phyloP scores from a whole-genome alignment of 1,140 invertebrate species.

The Sitodiplosis mosellana region DNA sequence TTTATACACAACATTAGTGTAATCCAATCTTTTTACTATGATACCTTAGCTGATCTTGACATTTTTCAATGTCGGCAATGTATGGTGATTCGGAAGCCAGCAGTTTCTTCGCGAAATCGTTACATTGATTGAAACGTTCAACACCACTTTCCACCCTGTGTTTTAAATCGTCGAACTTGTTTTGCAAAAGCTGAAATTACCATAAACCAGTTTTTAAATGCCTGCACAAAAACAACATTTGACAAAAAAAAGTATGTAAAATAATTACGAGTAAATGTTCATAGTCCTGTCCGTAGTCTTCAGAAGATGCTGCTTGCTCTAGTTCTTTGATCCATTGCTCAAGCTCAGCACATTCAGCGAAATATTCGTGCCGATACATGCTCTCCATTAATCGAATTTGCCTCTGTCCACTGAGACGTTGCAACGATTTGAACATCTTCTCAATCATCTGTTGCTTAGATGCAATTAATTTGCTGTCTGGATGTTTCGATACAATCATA shows the following conservation, averaged over 20 bases:
- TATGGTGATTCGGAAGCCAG: slow-evolving; percentile 77
- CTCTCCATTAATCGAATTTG: slow-evolving; percentile 78
- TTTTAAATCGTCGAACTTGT: slow-evolving; percentile 92
- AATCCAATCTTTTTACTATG: too few species aligned
- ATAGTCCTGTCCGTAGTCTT: slow-evolving; percentile 95
- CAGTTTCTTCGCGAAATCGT: slow-evolving; percentile 77
- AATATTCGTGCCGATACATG: slow-evolving; percentile 82
- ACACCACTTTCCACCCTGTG: slow-evolving; percentile 77
- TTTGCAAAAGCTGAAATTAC: slow-evolving; percentile 53
- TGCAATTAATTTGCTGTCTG: slow-evolving; percentile 60
- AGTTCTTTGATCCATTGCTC: slow-evolving; percentile 92
- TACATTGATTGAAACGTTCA: slow-evolving; percentile 83
- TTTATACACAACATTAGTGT: not conserved
- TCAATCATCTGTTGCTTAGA: slow-evolving; percentile 58
- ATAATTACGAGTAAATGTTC: slow-evolving; percentile 78
- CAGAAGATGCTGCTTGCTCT: slow-evolving; percentile 70
- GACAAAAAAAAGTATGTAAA: too few species aligned
- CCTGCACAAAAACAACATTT: slow-evolving; percentile 2
- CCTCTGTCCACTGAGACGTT: slow-evolving; percentile 58
- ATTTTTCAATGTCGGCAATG: slow-evolving; percentile 66
- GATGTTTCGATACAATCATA: slow-evolving; percentile 57
- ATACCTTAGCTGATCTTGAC: slow-evolving; percentile 77
- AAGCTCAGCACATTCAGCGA: slow-evolving; percentile 75
- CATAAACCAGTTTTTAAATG: slow-evolving; percentile 4
- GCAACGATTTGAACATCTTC: slow-evolving; percentile 62